These are phyloP conservation scores for Cinclus mexicanus DNA, from an alignment of 2,113 vertebrate genomes.

Conservation along the genomic window DNA sequence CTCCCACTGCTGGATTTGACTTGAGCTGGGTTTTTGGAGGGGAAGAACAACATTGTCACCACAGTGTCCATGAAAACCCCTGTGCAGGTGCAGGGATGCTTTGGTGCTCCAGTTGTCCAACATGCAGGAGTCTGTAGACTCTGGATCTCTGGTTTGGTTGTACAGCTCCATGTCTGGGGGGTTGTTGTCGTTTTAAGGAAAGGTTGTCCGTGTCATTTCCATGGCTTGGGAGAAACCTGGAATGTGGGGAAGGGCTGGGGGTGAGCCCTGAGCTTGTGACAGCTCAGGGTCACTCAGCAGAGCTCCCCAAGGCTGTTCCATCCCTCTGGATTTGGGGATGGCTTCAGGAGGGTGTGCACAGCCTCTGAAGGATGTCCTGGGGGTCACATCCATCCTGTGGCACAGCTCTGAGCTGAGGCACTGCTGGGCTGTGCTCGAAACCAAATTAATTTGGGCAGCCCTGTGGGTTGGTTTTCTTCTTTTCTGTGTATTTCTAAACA, in stretches of 20 bases:
- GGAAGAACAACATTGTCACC: not conserved
- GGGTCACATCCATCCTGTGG: not conserved
- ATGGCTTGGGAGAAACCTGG: not conserved
- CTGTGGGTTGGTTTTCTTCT: not conserved
- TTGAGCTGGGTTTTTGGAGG: not conserved
- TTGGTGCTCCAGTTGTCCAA: not conserved
- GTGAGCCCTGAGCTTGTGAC: not conserved
- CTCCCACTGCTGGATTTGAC: not conserved
- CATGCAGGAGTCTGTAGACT: not conserved
- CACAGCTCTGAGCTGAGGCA: not conserved
- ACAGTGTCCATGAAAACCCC: rapidly evolving
- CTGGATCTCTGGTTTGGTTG: not conserved
- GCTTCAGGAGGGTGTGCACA: not conserved
- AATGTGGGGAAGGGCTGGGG: not conserved
- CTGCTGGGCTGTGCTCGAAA: not conserved
- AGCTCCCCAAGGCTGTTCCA: rapidly evolving
- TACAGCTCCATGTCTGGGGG: rapidly evolving
- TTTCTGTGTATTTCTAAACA: not conserved
- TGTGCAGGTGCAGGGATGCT: not conserved
- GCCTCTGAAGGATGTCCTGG: not conserved
- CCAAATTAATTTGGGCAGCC: not conserved
- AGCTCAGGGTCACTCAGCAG: not conserved
- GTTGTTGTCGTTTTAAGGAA: not conserved
- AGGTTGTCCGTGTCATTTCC: not conserved
- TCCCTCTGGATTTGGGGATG: not conserved